A percentile compares a stretch with the other conserved stretches of the same genome.
phyloP scores from a whole-genome alignment of 2,113 vertebrate genomes.

The Pollachius pollachius region DNA sequence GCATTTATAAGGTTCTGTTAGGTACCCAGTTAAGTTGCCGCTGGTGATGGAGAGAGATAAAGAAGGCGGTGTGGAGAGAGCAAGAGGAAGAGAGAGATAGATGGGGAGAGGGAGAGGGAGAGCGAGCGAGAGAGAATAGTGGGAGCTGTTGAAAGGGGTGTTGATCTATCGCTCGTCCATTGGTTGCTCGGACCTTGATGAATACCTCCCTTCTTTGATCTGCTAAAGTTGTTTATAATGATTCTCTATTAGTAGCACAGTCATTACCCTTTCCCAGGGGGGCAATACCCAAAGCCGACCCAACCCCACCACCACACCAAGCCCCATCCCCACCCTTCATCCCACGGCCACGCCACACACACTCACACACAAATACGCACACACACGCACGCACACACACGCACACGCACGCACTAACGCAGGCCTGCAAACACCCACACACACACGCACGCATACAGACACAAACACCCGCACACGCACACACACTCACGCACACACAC shows the following conservation, averaged over 20 bases:
- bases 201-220: conserved; percentile 61
- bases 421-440: not conserved
- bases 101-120: not conserved
- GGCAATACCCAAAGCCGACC: conserved; percentile 25
- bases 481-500: conserved; percentile 7
- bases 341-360: conserved; percentile 8
- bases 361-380: conserved; percentile 5
- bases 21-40: conserved; percentile 2
- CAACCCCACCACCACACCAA: conserved; percentile 16
- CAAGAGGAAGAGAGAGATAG: not conserved
- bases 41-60: too few relatives aligned
- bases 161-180: conserved; percentile 43
- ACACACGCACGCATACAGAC: conserved; percentile 3
- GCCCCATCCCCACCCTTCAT: not conserved
- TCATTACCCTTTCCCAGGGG: conserved; percentile 57
- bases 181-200: conserved; percentile 37
- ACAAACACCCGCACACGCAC: not conserved
- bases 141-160: conserved; percentile 29
- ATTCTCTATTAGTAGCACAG: conserved; percentile 53
- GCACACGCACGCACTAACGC: not conserved
- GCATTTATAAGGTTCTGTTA: conserved; percentile 54
- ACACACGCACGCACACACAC: conserved; percentile 9
- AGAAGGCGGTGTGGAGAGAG: not conserved
- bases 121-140: conserved; percentile 21
- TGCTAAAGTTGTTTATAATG: conserved; percentile 63